Evolutionary conservation across 2,797 vertebrate species (phyloP).

Genomic region (Botia kubotai): DNA sequence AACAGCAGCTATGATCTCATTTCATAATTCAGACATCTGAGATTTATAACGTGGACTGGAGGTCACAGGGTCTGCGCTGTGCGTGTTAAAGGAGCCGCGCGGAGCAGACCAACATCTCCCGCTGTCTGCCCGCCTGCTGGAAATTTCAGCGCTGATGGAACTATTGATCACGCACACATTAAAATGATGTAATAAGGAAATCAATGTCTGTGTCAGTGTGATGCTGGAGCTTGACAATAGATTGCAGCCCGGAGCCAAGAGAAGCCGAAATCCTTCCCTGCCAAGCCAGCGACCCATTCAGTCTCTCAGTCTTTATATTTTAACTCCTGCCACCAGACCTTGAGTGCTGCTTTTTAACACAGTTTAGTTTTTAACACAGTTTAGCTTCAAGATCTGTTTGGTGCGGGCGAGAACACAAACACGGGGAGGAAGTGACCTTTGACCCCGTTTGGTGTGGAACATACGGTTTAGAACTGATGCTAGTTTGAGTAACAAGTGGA

Average conservation of each 20-base stretch:
- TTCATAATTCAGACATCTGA: slow-evolving; percentile 16
- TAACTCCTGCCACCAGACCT: slow-evolving; percentile 9
- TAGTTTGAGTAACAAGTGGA: slow-evolving; percentile 37
- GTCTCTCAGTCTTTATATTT: slow-evolving; percentile 26
- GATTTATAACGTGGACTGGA: slow-evolving; percentile 4
- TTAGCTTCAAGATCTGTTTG: slow-evolving; percentile 6
- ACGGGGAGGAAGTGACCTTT: slow-evolving; percentile 10
- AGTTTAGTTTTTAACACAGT: slow-evolving; percentile 57
- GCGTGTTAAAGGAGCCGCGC: slow-evolving; percentile 37
- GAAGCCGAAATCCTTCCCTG: slow-evolving; percentile 63
- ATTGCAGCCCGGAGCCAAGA: slow-evolving; percentile 70
- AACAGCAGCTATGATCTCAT: not conserved
- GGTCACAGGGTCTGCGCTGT: slow-evolving; percentile 14
- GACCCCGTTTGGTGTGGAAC: not conserved
- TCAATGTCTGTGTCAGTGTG: slow-evolving; percentile 84
- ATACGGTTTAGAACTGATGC: slow-evolving; percentile 16
- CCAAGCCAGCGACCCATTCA: slow-evolving; percentile 25
- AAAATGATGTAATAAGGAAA: slow-evolving; percentile 94
- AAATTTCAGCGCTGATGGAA: slow-evolving; percentile 84
- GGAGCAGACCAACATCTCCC: slow-evolving; percentile 60
- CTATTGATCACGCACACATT: slow-evolving; percentile 90
- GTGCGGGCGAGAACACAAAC: not conserved
- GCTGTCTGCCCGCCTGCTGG: slow-evolving; percentile 79
- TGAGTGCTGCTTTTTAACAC: slow-evolving; percentile 58
- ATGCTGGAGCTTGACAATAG: slow-evolving; percentile 77